Conservation (phyloP, 2,888 invertebrate species). For the Neuroscelio doddi region DNA sequence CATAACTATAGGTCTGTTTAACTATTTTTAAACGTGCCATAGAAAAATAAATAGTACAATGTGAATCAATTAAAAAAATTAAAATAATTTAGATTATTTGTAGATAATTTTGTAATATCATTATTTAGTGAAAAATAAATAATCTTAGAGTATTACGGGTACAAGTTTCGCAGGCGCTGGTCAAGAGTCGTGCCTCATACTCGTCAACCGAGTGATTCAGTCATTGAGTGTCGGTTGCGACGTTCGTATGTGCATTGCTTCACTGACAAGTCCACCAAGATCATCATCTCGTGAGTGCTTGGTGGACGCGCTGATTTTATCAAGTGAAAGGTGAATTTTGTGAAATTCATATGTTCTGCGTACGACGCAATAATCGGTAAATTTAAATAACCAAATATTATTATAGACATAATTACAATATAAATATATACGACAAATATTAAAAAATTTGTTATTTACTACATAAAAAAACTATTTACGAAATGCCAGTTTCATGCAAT, state of each 20-base stretch:
- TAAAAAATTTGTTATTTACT: neutral
- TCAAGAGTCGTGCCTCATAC: neutral
- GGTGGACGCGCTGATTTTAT: neutral
- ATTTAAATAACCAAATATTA: neutral
- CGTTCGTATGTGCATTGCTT: neutral
- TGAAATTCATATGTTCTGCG: neutral
- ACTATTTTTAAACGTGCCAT: too few relatives aligned
- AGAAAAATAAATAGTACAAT: too few relatives aligned
- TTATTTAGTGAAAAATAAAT: too few relatives aligned
- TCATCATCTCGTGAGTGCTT: neutral
- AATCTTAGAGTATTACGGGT: neutral
- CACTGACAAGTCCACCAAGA: neutral
- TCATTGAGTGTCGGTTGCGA: conserved; percentile 4
- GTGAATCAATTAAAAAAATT: too few relatives aligned
- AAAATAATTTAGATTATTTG: too few relatives aligned
- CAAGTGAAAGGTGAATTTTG: conserved; percentile 4
- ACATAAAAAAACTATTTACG: too few relatives aligned
- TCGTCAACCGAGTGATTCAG: conserved; percentile 4
- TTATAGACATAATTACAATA: neutral
- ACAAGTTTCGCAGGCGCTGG: conserved; percentile 3
- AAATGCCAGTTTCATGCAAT: too few relatives aligned
- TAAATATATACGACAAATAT: neutral
- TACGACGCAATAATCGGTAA: neutral
- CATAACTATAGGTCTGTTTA: too few relatives aligned
- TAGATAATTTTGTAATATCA: too few relatives aligned